Base-by-base conservation (phyloP, 2,113 vertebrate species). In the Cromileptes altivelis region DNA sequence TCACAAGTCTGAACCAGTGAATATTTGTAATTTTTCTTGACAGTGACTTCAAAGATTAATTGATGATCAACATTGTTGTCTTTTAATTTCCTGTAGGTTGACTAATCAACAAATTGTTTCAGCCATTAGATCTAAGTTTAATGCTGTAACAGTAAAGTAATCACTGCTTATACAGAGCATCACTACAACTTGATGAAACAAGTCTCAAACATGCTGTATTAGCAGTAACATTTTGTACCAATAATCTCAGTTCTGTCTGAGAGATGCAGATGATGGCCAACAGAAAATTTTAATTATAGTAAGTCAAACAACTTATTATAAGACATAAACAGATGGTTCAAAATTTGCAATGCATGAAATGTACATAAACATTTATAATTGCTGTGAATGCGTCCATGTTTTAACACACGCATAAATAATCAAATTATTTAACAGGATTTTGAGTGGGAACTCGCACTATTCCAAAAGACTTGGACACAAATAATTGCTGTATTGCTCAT, bases 301-400 rank as follows among this genome's bases (percentile, higher is more conserved):
- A 85, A 87, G 53, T 81, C 84, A 81, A 85, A 86, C 74, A 74
- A 80, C 64, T 82, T 86, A 58, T 65, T 85, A 6, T 5, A 75
- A 63, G 33, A 56, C 74, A 72, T n/a, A 65, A 74, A 85, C 73
- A 78, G 76, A 83, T 85, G 85, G 77, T 81, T 86, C 21, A 47
- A 47, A 81, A 80, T 88, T 81, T 77, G 74, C 47, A 85, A 76
- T 83, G 79, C 76, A 84, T 82, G 61, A 82, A 84, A 89, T 75
- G 69, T 33, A 90, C 80, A 85, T 56, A 85, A 84, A 77, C 64
- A 63, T 83, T 76, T 81, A 64, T 81, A 86, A 89, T 84, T 65
- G 78, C 81, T 57, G 52, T n/a, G 53, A 63, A 64, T 19, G 15
- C 6, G 18, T 58, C 70, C 75, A 23, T 73, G 64, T 82, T 87